Evolutionary conservation across 2,888 invertebrate genomes (phyloP).

Genomic region (Polydrusus tereticollis): DNA sequence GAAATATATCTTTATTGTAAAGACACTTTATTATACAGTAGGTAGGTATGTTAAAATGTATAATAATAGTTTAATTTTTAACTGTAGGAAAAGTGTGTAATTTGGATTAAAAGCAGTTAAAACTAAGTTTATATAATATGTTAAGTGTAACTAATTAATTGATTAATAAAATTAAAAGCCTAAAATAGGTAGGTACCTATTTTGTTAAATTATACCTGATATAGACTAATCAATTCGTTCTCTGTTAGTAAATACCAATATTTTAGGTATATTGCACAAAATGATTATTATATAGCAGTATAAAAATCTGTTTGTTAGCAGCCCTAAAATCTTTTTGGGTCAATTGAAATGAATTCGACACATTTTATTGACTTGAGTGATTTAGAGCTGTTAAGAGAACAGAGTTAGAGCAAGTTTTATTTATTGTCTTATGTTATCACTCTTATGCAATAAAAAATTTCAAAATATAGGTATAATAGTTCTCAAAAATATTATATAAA

Average conservation of each 20-base stretch:
- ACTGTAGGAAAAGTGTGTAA: conserved; percentile 1
- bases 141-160: neutral
- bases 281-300: neutral
- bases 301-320: neutral
- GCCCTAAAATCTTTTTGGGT: neutral
- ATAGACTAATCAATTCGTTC: neutral
- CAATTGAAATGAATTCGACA: neutral
- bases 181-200: neutral
- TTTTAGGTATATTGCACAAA: neutral
- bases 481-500: too few relatives aligned
- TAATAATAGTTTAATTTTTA: neutral
- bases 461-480: too few relatives aligned
- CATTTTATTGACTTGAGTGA: neutral
- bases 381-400: neutral
- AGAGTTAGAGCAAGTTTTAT: neutral
- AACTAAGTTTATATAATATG: neutral
- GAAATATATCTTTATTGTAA: conserved; percentile 40
- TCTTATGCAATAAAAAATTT: neutral
- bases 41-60: neutral
- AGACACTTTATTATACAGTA: conserved; percentile 31
- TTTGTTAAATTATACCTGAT: neutral
- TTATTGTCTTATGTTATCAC: conserved; percentile 9
- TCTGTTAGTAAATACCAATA: neutral
- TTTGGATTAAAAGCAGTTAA: neutral
- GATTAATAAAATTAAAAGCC: neutral